phyloP scores from a whole-genome alignment of 53 echinoderm and acorn worm genomes.

The Henricia sp. region DNA sequence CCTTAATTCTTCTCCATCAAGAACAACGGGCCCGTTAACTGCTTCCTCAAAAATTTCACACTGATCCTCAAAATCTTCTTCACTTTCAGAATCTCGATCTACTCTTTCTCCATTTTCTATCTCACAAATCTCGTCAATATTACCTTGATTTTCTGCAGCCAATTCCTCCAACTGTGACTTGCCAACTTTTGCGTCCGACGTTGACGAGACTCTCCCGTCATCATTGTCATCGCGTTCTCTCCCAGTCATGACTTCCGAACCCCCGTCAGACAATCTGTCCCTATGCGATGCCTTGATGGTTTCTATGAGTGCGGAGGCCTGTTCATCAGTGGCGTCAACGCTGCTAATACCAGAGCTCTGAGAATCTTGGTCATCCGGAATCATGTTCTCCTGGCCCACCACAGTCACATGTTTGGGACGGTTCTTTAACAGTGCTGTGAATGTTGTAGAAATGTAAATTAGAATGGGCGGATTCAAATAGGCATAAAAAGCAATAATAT shows the following conservation, averaged over 20 bases:
- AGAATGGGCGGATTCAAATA: too few species aligned
- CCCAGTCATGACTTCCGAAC: not conserved
- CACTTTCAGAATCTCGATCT: not conserved
- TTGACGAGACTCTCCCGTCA: not conserved
- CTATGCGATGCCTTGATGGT: not conserved
- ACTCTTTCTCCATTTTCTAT: not conserved
- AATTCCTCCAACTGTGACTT: not conserved
- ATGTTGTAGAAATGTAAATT: too few species aligned
- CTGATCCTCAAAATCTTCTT: not conserved
- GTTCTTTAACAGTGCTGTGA: slow-evolving; percentile 38
- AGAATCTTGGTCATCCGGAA: slow-evolving; percentile 26
- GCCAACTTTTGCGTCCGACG: not conserved
- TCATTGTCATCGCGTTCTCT: not conserved
- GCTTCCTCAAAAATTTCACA: not conserved
- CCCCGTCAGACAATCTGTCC: slow-evolving; percentile 11
- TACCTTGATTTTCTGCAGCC: not conserved
- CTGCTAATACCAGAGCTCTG: slow-evolving; percentile 58
- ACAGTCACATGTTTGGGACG: slow-evolving; percentile 56
- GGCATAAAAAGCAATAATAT: too few species aligned
- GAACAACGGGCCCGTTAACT: not conserved
- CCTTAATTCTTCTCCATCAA: slow-evolving; percentile 38
- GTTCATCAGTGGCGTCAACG: slow-evolving; percentile 18
- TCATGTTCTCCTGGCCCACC: not conserved
- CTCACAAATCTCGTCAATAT: not conserved
- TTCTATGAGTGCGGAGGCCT: slow-evolving; percentile 11